A percentile compares a stretch with the other conserved stretches of the same genome.
Evolutionary conservation across 2,888 invertebrate species (phyloP).

Genomic region (Dynastes maya): DNA sequence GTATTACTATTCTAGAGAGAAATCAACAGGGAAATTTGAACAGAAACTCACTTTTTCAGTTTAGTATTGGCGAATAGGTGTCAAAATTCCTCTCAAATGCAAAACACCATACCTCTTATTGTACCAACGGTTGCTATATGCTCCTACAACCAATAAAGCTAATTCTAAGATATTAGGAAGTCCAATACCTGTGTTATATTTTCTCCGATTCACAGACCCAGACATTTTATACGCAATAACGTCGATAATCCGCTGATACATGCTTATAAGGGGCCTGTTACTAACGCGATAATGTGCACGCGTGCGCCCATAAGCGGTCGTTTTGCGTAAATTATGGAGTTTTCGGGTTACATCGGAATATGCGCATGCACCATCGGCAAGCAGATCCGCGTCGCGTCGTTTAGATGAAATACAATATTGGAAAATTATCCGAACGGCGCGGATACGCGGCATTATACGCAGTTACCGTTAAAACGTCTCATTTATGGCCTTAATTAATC

Average conservation of each 20-base stretch:
- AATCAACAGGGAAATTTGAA: too few species aligned
- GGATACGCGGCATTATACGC: slow-evolving; percentile 50
- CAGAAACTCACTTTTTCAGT: too few species aligned
- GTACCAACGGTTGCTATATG: too few species aligned
- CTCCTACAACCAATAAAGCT: too few species aligned
- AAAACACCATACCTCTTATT: too few species aligned
- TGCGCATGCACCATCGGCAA: slow-evolving; percentile 33
- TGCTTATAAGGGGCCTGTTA: slow-evolving; percentile 63
- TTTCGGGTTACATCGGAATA: slow-evolving; percentile 58
- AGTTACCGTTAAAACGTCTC: slow-evolving; percentile 56
- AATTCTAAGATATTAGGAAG: too few species aligned
- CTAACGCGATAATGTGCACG: slow-evolving; percentile 64
- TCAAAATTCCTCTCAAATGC: too few species aligned
- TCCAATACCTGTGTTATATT: too few species aligned
- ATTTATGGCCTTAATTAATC: slow-evolving; percentile 58
- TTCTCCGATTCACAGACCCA: neutral
- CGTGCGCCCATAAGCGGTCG: slow-evolving; percentile 61
- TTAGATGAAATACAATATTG: slow-evolving; percentile 61
- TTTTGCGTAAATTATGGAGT: slow-evolving; percentile 63
- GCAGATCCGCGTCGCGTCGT: slow-evolving; percentile 49
- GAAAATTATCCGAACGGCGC: slow-evolving; percentile 59
- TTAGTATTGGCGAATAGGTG: too few species aligned
- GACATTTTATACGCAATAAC: slow-evolving; percentile 56
- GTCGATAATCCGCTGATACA: slow-evolving; percentile 65
- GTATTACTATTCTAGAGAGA: too few species aligned